Percentiles rank a stretch among this genome's conserved stretches.
These are phyloP conservation scores for Andinoacara biseriatus DNA, from an alignment of 2,113 vertebrate genomes.

Conservation along the genomic window DNA sequence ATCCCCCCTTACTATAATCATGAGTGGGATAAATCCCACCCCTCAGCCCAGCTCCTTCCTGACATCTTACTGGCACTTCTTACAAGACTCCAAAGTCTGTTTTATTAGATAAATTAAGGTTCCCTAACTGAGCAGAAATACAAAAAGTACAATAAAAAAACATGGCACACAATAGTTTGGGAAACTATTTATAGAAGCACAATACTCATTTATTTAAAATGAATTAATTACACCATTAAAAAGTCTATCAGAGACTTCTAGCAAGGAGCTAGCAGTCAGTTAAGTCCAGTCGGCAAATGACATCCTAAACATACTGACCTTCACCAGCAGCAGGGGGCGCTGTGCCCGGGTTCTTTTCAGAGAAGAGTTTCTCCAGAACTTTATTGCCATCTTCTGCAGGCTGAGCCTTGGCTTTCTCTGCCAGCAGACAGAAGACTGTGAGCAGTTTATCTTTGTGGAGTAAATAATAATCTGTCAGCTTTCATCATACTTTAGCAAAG, in stretches of 20 bases:
- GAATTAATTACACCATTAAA: neutral
- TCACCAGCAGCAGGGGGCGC: neutral
- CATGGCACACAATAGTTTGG: too few relatives aligned
- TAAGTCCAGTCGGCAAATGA: neutral
- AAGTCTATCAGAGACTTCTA: too few relatives aligned
- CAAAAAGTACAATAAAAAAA: too few relatives aligned
- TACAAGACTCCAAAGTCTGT: accelerated
- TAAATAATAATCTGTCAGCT: too few relatives aligned
- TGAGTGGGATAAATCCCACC: too few relatives aligned
- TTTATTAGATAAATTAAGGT: neutral
- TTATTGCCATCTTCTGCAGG: neutral
- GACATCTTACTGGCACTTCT: too few relatives aligned
- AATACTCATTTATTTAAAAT: neutral
- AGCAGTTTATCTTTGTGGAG: neutral
- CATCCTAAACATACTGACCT: neutral
- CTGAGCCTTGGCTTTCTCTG: neutral
- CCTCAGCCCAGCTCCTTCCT: too few relatives aligned
- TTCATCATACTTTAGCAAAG: neutral
- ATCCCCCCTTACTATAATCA: too few relatives aligned
- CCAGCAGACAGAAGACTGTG: neutral
- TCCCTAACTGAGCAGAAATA: neutral
- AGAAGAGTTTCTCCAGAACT: neutral
- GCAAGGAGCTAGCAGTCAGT: too few relatives aligned
- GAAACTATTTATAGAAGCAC: neutral
- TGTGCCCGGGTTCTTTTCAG: neutral